These are phyloP conservation scores for Macrostomum lignano DNA, from an alignment of 1,140 invertebrate genomes.

Conservation along the genomic window DNA sequence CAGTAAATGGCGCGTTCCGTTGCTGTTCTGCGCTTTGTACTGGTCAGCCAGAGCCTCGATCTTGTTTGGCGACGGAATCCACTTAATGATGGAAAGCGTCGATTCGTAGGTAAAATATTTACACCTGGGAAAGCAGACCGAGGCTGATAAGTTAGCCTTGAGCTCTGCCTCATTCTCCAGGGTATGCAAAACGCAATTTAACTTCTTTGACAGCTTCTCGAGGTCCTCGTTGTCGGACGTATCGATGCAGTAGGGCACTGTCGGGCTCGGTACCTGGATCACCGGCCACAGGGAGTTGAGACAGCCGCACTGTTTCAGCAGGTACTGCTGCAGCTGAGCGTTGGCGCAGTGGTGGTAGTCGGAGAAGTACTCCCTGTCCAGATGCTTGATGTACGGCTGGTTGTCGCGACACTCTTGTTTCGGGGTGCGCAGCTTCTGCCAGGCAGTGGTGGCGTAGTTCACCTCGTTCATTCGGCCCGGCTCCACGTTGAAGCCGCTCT, in stretches of 20 bases:
- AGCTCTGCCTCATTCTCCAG: not conserved
- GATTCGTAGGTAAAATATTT: not conserved
- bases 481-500: constrained; percentile 1
- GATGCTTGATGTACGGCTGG: not conserved
- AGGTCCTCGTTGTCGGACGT: not conserved
- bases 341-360: not conserved
- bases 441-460: not conserved
- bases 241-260: not conserved
- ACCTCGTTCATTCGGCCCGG: constrained; percentile 3
- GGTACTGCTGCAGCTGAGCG: not conserved
- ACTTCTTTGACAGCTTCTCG: not conserved
- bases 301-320: constrained; percentile 2
- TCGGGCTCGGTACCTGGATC: not conserved
- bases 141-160: not conserved
- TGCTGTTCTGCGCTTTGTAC: not conserved
- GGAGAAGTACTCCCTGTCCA: not conserved
- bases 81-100: not conserved
- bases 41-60: not conserved
- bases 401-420: not conserved
- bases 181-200: not conserved
- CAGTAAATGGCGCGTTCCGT: too few relatives aligned
- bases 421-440: not conserved
- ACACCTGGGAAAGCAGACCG: not conserved
- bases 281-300: not conserved
- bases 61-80: not conserved